These are phyloP conservation scores for Egretta garzetta DNA, from an alignment of 2,113 vertebrate genomes.

Conservation along the genomic window DNA sequence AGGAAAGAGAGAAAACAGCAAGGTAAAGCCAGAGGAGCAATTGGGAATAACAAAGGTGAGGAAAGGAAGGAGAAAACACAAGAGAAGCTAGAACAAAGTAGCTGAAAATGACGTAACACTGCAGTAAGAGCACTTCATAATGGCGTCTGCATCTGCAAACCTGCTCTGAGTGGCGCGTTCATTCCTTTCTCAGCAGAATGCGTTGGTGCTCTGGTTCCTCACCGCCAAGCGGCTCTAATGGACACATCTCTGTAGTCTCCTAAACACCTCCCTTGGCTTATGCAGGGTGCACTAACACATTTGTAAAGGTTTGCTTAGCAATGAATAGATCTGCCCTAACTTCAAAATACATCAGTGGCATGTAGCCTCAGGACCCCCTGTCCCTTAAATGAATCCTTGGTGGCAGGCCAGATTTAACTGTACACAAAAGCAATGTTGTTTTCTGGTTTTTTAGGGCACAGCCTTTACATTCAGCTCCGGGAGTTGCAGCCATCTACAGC, in stretches of 20 bases:
- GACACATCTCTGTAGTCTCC: neutral
- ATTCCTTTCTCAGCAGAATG: neutral
- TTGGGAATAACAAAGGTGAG: neutral
- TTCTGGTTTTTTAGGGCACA: neutral
- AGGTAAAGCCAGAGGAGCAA: neutral
- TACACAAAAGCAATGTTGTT: neutral
- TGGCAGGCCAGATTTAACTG: neutral
- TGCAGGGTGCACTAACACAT: fast-evolving
- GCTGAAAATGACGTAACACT: neutral
- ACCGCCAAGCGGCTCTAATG: neutral
- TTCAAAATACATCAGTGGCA: constrained; percentile 16
- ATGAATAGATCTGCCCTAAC: neutral
- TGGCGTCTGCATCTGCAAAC: neutral
- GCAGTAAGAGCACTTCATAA: neutral
- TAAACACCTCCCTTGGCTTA: neutral
- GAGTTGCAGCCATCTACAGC: neutral
- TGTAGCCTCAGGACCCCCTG: constrained; percentile 10
- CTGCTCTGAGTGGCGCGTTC: neutral
- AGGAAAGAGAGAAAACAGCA: neutral
- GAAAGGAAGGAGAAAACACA: neutral
- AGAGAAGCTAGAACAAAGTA: neutral
- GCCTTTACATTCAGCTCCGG: neutral
- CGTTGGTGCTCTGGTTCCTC: neutral
- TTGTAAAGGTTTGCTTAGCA: neutral
- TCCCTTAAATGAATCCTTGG: neutral